Evolutionary conservation across 2,113 vertebrate genomes (phyloP).

Genomic region (Platysteira castanea): DNA sequence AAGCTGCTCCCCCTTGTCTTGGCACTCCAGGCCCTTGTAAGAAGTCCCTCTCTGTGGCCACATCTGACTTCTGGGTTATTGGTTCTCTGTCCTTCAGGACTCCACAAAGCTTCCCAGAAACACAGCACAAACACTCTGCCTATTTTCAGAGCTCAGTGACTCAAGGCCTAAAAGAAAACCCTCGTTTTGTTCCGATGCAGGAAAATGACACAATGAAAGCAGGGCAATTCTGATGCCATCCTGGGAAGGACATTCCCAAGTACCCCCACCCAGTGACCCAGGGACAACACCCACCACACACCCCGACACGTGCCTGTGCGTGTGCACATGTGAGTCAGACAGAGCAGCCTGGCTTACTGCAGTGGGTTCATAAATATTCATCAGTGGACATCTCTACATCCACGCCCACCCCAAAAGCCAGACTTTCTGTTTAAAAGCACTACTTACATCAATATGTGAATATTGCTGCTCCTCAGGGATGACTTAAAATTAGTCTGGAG

Average conservation of each 20-base stretch:
- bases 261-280: neutral
- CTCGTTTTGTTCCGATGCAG: neutral
- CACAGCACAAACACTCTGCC: neutral
- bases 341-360: neutral
- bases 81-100: neutral
- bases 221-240: neutral
- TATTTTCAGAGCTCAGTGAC: neutral
- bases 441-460: neutral
- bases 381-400: neutral
- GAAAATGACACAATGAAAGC: neutral
- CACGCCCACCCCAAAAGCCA: neutral
- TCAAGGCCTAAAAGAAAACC: neutral
- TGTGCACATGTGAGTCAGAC: neutral
- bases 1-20: neutral
- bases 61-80: neutral
- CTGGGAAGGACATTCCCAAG: neutral
- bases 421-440: neutral
- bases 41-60: neutral
- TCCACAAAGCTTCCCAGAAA: neutral
- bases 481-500: conserved; percentile 9
- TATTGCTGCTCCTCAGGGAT: conserved; percentile 1
- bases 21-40: neutral
- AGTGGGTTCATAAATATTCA: neutral
- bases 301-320: rapidly evolving
- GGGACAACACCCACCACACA: neutral